Percentiles rank a stretch among this genome's conserved stretches.
Evolutionary conservation across 1,140 invertebrate genomes (phyloP).

Genomic region (Hyphantria cunea): DNA sequence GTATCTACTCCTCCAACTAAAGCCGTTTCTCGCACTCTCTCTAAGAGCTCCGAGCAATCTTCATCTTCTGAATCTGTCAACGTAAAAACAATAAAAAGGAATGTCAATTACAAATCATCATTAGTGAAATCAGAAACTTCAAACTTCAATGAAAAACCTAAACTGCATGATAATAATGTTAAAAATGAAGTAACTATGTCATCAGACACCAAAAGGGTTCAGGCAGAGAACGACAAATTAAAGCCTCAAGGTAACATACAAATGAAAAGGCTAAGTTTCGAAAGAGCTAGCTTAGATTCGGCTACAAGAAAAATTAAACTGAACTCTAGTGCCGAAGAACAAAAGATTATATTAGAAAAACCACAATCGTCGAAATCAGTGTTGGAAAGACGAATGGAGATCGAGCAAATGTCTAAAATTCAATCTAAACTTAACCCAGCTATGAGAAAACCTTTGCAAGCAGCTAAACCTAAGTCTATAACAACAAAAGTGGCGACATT

Average conservation of each 20-base stretch:
- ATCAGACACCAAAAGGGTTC: conserved; percentile 11
- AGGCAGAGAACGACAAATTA: conserved; percentile 26
- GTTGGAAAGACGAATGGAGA: conserved; percentile 75
- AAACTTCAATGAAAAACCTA: conserved; percentile 41
- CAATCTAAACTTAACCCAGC: conserved; percentile 45
- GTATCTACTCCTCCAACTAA: conserved; percentile 41
- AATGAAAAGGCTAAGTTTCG: conserved; percentile 75
- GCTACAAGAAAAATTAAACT: conserved; percentile 65
- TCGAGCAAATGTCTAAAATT: conserved; percentile 69
- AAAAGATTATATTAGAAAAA: conserved; percentile 41
- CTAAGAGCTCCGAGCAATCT: conserved; percentile 46
- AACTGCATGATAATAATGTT: conserved; percentile 32
- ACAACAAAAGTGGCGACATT: conserved; percentile 67
- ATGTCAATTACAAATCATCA: conserved; percentile 44
- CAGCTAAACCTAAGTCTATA: conserved; percentile 61
- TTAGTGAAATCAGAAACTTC: conserved; percentile 54
- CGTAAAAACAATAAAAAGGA: conserved; percentile 53
- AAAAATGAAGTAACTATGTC: conserved; percentile 23
- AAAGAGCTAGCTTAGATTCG: conserved; percentile 78
- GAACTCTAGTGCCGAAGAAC: conserved; percentile 38
- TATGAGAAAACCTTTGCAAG: conserved; percentile 51
- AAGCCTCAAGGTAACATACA: conserved; percentile 64
- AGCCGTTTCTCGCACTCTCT: conserved; percentile 35
- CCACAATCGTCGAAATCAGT: conserved; percentile 67
- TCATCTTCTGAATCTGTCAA: conserved; percentile 57